A percentile compares a stretch with the other conserved stretches of the same genome.
Conservation (phyloP, 2,888 invertebrate genomes). For the Margaritifera margaritifera region DNA sequence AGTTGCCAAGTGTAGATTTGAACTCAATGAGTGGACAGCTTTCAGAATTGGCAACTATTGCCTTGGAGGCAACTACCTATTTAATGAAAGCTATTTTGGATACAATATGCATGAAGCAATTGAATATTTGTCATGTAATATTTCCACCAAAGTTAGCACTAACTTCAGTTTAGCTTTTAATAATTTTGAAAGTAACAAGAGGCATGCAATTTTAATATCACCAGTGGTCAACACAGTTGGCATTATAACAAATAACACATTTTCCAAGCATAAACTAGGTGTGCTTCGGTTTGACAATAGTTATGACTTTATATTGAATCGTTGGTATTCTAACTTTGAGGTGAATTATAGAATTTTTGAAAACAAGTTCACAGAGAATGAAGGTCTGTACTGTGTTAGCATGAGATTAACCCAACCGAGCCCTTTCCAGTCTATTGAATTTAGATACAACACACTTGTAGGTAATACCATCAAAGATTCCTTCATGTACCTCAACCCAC, state of each 20-base stretch:
- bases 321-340: conserved; percentile 65
- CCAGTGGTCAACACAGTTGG: conserved; percentile 71
- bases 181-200: conserved; percentile 60
- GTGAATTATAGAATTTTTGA: conserved; percentile 67
- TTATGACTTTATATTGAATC: conserved; percentile 67
- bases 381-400: conserved; percentile 89
- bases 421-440: conserved; percentile 84
- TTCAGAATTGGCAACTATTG: conserved; percentile 95
- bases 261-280: conserved; percentile 86
- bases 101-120: conserved; percentile 85
- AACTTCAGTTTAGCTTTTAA: conserved; percentile 71
- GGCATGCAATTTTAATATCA: conserved; percentile 67
- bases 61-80: conserved; percentile 75
- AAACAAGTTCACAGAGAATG: conserved; percentile 92
- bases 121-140: conserved; percentile 89
- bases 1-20: conserved; percentile 88
- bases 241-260: conserved; percentile 84
- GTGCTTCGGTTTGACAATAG: conserved; percentile 88
- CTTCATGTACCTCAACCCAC: conserved; percentile 86
- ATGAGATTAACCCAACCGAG: conserved; percentile 91
- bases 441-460: conserved; percentile 89
- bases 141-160: conserved; percentile 58
- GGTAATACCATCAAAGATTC: conserved; percentile 91
- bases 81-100: conserved; percentile 94
- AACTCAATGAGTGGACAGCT: conserved; percentile 90